Evolutionary conservation across 2,113 vertebrate species (phyloP), one percentile per base, ranked within the genome.

Genomic region (Gasterosteus aculeatus): DNA sequence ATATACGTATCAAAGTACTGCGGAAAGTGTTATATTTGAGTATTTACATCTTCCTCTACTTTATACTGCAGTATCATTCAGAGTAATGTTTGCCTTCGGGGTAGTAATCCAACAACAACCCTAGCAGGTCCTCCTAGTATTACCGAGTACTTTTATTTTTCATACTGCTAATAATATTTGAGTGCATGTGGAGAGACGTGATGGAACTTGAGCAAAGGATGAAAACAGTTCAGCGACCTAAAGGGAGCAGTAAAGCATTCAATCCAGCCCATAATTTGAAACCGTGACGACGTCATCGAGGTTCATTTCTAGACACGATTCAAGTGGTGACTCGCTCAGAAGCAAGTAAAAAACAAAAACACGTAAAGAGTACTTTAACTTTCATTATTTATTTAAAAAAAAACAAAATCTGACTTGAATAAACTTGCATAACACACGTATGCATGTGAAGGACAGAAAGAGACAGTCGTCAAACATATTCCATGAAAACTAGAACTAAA

Each of bases 331-430:
- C 35, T 60, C 38, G 10, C 22, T 0, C 22, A 12, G 15, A 54
- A 31, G 41, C 7, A 66, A 33, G 10, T 65, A 54, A 38, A 51
- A 69, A 63, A 72, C 18, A 39, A 42, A 5, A n/a, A 7, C 33
- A 35, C 5, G 33, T 35, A 29, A 56, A 4, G 29, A 8, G 1
- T 10, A 1, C 57, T 71, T 84, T 83, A 16, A 56, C 42, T 85
- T 88, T 89, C 47, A 70, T 78, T 57, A 56, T 90, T 91, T 91
- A 91, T 90, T 89, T 72, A 88, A 88, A 93, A 91, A 86, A 88
- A 93, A 91, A 86, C 59, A 84, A 78, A 81, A 85, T 81, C 51
- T 60, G 49, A 90, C 87, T 85, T 68, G 38, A 86, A 86, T 57
- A 85, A 85, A 60, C 63, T 82, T 89, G 87, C 85, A 92, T 91